Conservation (phyloP, 2,888 invertebrate species). For the Noctua janthina region DNA sequence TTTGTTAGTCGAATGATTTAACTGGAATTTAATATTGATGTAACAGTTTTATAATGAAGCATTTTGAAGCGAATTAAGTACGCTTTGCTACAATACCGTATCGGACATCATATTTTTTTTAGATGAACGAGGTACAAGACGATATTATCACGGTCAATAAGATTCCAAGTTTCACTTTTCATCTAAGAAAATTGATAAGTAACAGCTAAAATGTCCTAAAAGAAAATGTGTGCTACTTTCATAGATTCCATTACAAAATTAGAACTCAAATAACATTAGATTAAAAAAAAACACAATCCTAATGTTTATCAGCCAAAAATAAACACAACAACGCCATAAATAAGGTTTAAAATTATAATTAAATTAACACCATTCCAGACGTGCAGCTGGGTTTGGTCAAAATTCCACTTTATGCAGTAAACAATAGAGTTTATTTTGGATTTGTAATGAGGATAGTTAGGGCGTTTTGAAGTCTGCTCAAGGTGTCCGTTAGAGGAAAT, state of each 20-base stretch:
- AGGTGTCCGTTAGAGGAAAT: conserved; percentile 49
- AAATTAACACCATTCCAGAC: conserved; percentile 39
- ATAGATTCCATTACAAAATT: neutral
- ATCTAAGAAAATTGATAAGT: neutral
- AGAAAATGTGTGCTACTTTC: too few relatives aligned
- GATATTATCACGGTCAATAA: neutral
- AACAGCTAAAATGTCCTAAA: neutral
- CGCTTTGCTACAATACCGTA: neutral
- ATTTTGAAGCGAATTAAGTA: neutral
- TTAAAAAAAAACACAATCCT: conserved; percentile 28
- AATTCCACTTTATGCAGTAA: neutral
- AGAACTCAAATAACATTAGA: neutral
- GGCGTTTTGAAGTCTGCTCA: conserved; percentile 56
- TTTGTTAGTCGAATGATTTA: neutral
- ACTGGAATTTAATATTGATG: neutral
- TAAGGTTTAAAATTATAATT: conserved; percentile 56
- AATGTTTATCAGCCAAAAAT: conserved; percentile 36
- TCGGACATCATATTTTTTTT: neutral
- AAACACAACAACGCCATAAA: conserved; percentile 26
- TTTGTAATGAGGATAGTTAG: conserved; percentile 14
- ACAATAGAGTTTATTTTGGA: conserved; percentile 38
- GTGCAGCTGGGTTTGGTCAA: neutral
- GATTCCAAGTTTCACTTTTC: neutral
- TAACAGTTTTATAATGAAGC: neutral
- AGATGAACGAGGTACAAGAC: neutral